These are phyloP conservation scores for Odontothrips loti DNA, from an alignment of 2,888 invertebrate genomes.

Conservation along the genomic window DNA sequence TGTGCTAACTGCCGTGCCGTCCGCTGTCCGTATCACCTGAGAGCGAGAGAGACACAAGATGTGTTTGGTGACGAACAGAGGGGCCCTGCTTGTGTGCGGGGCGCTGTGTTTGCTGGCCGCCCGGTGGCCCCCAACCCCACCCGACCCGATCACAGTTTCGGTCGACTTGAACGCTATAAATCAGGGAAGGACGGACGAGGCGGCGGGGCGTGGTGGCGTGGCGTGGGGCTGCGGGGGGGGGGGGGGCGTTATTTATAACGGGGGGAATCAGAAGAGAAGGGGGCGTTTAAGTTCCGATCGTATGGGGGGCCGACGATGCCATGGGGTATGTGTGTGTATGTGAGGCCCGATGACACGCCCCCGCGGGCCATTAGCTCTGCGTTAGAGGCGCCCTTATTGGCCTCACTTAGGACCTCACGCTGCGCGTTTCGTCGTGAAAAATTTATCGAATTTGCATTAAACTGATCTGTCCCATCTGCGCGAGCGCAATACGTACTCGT, in stretches of 20 bases:
- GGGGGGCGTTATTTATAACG: slow-evolving; percentile 1
- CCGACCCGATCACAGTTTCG: not conserved
- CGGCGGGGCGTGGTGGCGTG: not conserved
- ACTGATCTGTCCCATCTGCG: too few species aligned
- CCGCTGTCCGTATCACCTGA: too few species aligned
- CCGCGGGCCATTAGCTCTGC: too few species aligned
- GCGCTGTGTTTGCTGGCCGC: not conserved
- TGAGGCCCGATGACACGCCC: too few species aligned
- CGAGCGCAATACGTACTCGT: too few species aligned
- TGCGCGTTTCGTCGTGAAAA: too few species aligned
- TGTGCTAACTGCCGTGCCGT: not conserved
- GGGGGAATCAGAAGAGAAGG: not conserved
- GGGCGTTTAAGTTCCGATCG: slow-evolving; percentile 6
- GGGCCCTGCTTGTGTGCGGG: not conserved
- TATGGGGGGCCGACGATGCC: too few species aligned
- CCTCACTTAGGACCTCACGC: too few species aligned
- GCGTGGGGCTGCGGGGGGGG: not conserved
- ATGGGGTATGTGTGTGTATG: too few species aligned
- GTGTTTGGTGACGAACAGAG: not conserved
- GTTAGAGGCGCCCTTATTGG: too few species aligned
- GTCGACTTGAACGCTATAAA: not conserved
- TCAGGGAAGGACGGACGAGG: not conserved
- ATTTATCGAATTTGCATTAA: too few species aligned
- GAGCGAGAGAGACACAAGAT: too few species aligned
- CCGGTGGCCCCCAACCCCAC: not conserved